Evolutionary conservation across 23 tunicate species (phyloP).

Genomic region (Aplidium turbinatum): DNA sequence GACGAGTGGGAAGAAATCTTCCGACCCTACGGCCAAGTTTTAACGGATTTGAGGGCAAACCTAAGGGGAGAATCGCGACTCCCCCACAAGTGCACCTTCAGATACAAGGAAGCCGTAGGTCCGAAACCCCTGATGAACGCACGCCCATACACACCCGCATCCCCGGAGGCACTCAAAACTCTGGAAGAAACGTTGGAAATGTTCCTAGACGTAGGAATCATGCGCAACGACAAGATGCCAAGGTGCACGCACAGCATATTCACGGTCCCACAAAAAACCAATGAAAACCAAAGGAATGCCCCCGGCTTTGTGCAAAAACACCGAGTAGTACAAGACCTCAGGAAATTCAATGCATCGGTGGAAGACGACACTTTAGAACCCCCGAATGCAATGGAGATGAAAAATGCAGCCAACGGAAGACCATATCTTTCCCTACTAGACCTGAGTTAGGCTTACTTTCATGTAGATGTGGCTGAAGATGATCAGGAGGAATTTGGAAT

Average conservation of each 20-base stretch:
- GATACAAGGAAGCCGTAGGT: background rate
- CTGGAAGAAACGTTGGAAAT: slow-evolving; percentile 9
- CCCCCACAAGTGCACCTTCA: slow-evolving; percentile 1
- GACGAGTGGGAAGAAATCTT: background rate
- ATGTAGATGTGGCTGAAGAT: background rate
- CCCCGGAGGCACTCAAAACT: slow-evolving; percentile 1
- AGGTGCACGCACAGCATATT: slow-evolving; percentile 15
- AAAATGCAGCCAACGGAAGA: background rate
- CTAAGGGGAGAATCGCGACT: background rate
- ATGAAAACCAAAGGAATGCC: slow-evolving; percentile 3
- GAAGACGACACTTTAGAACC: background rate
- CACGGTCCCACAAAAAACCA: slow-evolving; percentile 27
- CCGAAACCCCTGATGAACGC: background rate
- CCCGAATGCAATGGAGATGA: background rate
- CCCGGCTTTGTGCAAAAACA: background rate
- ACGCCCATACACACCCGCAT: slow-evolving; percentile 1
- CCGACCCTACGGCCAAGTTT: background rate
- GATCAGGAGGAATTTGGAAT: background rate
- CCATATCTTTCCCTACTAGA: background rate
- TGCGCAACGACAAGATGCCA: background rate
- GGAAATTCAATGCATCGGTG: background rate
- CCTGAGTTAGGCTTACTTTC: background rate
- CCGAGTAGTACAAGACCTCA: background rate
- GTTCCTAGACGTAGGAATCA: slow-evolving; percentile 13
- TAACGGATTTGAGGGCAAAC: slow-evolving; percentile 16